Evolutionary conservation across 2,888 invertebrate genomes (phyloP).

Genomic region (Drosophila flavopinicola): DNA sequence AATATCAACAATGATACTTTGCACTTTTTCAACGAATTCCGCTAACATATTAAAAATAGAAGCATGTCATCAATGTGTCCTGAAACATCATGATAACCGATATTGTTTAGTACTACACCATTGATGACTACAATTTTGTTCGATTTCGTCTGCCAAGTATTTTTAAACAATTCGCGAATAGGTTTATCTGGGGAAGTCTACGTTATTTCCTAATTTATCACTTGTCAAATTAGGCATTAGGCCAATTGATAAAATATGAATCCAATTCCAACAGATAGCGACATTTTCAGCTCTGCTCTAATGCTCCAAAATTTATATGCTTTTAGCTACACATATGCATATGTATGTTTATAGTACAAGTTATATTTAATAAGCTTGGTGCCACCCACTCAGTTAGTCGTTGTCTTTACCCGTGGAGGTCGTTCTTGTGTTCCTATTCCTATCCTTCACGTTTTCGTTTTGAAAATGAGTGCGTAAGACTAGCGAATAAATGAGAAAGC

Average conservation of each 20-base stretch:
- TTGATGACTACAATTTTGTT: conserved; percentile 10
- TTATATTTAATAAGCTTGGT: conserved; percentile 26
- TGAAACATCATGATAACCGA: not conserved
- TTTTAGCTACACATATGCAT: not conserved
- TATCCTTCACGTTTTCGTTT: too few species aligned
- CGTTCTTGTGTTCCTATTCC: not conserved
- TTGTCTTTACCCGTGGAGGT: conserved; percentile 11
- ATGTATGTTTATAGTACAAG: not conserved
- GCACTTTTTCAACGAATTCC: too few species aligned
- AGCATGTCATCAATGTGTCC: too few species aligned
- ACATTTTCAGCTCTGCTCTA: conserved; percentile 48
- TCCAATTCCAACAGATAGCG: conserved; percentile 51
- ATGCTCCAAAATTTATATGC: conserved; percentile 62
- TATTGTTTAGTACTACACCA: not conserved
- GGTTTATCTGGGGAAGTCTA: conserved; percentile 12
- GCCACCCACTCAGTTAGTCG: conserved; percentile 25
- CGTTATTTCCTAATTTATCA: conserved; percentile 46
- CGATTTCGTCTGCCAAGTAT: too few species aligned
- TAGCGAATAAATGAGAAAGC: not conserved
- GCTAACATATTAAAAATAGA: too few species aligned
- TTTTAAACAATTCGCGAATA: conserved; percentile 41
- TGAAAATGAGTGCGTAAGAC: conserved; percentile 43
- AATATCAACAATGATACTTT: too few species aligned
- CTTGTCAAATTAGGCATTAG: conserved; percentile 41
- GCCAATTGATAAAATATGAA: conserved; percentile 39